Percentiles rank a stretch among this genome's conserved stretches.
These are phyloP conservation scores for Nebria brevicollis DNA, from an alignment of 2,888 invertebrate genomes.

Conservation along the genomic window DNA sequence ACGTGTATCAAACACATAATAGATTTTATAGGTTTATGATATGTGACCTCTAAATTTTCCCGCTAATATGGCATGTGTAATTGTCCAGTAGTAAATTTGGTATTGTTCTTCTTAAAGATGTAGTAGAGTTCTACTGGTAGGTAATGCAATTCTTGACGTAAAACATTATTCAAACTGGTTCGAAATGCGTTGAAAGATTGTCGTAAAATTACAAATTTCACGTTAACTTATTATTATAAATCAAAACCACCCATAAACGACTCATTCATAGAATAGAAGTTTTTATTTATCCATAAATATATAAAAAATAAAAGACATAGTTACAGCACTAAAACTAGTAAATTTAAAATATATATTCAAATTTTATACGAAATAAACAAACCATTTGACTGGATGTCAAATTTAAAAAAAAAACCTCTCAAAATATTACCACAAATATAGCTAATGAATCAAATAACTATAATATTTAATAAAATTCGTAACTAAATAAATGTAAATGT, in stretches of 20 bases:
- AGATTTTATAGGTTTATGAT: too few relatives aligned
- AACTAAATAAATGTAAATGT: neutral
- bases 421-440: too few relatives aligned
- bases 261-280: too few relatives aligned
- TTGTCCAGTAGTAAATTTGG: neutral
- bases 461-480: neutral
- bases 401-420: too few relatives aligned
- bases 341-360: too few relatives aligned
- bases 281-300: too few relatives aligned
- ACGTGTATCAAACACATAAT: neutral
- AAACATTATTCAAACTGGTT: neutral
- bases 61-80: neutral
- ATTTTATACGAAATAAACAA: too few relatives aligned
- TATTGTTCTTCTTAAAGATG: neutral
- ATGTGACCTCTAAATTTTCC: constrained; percentile 8
- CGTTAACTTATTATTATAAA: neutral
- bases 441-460: too few relatives aligned
- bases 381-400: too few relatives aligned
- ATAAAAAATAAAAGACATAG: too few relatives aligned
- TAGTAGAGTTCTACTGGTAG: neutral
- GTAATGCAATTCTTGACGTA: neutral
- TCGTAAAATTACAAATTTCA: neutral
- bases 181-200: neutral
- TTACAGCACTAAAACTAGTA: too few relatives aligned
- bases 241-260: too few relatives aligned